Conservation (phyloP, 23 tunicate species). For the Halocynthia aurantium region DNA sequence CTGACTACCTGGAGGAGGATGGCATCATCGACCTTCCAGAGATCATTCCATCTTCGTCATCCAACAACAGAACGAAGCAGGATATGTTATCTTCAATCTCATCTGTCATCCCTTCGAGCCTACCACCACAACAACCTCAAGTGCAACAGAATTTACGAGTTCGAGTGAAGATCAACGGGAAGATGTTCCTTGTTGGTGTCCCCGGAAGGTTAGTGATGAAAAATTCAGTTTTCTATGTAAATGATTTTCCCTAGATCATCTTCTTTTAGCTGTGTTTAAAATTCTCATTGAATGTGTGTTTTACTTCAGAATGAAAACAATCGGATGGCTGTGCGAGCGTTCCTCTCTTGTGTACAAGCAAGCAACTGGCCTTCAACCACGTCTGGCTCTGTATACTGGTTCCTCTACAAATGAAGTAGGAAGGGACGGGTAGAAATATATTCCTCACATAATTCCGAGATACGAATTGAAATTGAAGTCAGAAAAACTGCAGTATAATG, state of each 20-base stretch:
- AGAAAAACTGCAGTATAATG: too few relatives aligned
- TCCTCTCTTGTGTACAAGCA: conserved; percentile 42
- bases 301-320: conserved; percentile 36
- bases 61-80: not conserved
- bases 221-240: not conserved
- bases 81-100: not conserved
- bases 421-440: too few relatives aligned
- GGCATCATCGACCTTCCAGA: not conserved
- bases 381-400: conserved; percentile 31
- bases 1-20: not conserved
- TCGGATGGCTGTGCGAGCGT: conserved; percentile 51
- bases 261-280: too few relatives aligned
- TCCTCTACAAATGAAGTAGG: too few relatives aligned
- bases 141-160: conserved; percentile 17
- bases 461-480: too few relatives aligned
- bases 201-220: conserved; percentile 39
- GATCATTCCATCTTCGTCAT: not conserved
- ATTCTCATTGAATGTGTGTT: not conserved
- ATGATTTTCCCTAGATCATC: not conserved
- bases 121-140: not conserved
- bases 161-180: conserved; percentile 42
- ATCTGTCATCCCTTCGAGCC: too few relatives aligned
- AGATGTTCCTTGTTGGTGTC: conserved; percentile 30
- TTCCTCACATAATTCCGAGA: too few relatives aligned
- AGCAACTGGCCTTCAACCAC: conserved; percentile 33